Evolutionary conservation across 2,888 invertebrate species (phyloP), one percentile per base, ranked within the genome.

Genomic region (Subacronicta megacephala): DNA sequence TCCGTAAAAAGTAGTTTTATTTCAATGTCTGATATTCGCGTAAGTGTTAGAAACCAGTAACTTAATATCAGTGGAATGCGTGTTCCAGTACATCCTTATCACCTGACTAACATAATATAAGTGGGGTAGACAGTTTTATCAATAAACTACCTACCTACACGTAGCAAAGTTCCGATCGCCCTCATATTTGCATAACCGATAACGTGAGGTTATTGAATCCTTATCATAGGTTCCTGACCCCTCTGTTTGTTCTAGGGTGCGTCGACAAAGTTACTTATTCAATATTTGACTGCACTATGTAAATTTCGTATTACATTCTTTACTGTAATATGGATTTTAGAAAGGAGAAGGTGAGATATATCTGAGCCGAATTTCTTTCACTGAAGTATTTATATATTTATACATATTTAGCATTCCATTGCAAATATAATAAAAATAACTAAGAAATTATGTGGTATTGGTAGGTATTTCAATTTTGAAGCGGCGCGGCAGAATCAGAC

Each of bases 181-280:
- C 65, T 50, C 69, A 69, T 85, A 85, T 86, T 85, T 85, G 85
- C 84, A 83, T 82, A 81, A 58, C 63, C 72, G 84, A 84, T 83
- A 83, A 58, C 31, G 52, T 60, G 73, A 78, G 91, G 90, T 91
- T 90, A 92, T 92, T 92, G 92, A 87, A 89, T 89, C 80, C 76
- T 92, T 93, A 92, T 92, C 92, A 42, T 1, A 54, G 89, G 82
- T 87, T 82, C 55, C 52, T 83, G 86, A 87, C 84, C 85, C 55
- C 60, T 58, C 54, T 82, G 75, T 83, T 82, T 83, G 76, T 80
- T 64, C 71, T 75, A 71, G 80, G 77, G 72, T 67, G 67, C 62
- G 61, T 29, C 58, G 73, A 78, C 81, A 81, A 50, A 62, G 58
- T 62, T 40, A 72, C 43, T 72, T 70, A 73, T 69, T 75, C 60